These are phyloP conservation scores for Poecile montanus DNA, from an alignment of 2,797 vertebrate species.

Conservation along the genomic window DNA sequence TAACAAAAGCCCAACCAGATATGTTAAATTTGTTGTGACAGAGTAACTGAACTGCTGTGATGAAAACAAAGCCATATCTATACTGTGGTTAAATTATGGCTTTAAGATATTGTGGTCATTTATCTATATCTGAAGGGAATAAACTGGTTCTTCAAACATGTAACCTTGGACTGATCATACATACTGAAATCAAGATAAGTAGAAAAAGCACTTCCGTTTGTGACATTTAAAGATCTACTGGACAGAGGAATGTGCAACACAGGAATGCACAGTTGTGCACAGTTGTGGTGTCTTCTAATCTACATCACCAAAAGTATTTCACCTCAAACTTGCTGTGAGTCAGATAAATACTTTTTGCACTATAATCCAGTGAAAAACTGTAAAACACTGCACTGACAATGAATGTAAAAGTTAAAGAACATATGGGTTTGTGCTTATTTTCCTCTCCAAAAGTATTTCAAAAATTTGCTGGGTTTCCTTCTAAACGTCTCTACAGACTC, in stretches of 20 bases:
- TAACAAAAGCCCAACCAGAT: not conserved
- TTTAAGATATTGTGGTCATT: not conserved
- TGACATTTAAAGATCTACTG: not conserved
- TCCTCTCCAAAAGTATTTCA: not conserved
- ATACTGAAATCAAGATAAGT: not conserved
- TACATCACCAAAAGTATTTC: not conserved
- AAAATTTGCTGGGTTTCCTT: not conserved
- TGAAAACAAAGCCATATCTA: constrained; percentile 10
- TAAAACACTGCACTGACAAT: not conserved
- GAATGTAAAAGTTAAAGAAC: not conserved
- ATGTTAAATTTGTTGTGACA: not conserved
- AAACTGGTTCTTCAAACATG: not conserved
- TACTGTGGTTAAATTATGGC: not conserved
- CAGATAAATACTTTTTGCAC: not conserved
- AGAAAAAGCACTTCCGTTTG: not conserved
- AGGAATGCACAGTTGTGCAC: not conserved
- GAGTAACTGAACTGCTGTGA: not conserved
- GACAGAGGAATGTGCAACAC: not conserved
- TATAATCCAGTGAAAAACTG: not conserved
- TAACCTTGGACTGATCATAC: not conserved
- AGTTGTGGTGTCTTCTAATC: not conserved
- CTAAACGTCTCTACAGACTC: not conserved
- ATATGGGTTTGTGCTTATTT: not conserved
- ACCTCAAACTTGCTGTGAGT: not conserved
- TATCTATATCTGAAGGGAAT: not conserved